Base-by-base conservation (phyloP, 1,140 invertebrate species). In the Dinothrombium tinctorium region DNA sequence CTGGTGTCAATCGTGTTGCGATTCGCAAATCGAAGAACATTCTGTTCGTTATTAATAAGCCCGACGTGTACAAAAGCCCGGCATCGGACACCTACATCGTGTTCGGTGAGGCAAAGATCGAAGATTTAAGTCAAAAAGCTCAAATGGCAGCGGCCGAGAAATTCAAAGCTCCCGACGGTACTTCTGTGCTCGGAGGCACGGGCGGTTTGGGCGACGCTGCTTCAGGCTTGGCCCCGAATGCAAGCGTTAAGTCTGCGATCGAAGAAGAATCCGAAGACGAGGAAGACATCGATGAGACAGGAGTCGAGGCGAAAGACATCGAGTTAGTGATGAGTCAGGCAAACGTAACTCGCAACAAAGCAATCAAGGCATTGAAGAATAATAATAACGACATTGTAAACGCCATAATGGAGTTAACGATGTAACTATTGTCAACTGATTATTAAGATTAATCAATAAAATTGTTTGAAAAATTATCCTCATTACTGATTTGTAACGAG, bases 21-120 rank as follows among this genome's bases (percentile, higher is more conserved):
- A 98, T 99, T 55, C 73, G 92, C 43, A 96, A 98, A 61, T 94
- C 90, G 4, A 96, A 98, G 64, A 96, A 95, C 59, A 98, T 99
- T 53, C 63, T 98, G 5, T 99, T 99, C 61, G 92, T 98, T 19
- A 98, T 99, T 53, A 94, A 90, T 60, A 92, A 92, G 52, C 92
- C 94, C 37, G 92, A 99, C 62, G 92, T 99, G 6, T 92, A 90
- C 63, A 98, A 98, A 62, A 94, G 90, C 58, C 92, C 90, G n/a
- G 87, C 87, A 42, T 94, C 87, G 23, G 94, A 98, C 61, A 98
- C 90, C 9, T 99, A 98, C 62, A 95, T 99, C 56, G 82, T 99
- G 12, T 98, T 99, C 64, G 94, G 94, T 36, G 94, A 99, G 65
- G 90, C 94, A 17, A 99, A 99, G 72, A 98, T 99, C 56, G 94